phyloP scores from a whole-genome alignment of 1,140 invertebrate genomes.

The Drosophila sturtevanti region DNA sequence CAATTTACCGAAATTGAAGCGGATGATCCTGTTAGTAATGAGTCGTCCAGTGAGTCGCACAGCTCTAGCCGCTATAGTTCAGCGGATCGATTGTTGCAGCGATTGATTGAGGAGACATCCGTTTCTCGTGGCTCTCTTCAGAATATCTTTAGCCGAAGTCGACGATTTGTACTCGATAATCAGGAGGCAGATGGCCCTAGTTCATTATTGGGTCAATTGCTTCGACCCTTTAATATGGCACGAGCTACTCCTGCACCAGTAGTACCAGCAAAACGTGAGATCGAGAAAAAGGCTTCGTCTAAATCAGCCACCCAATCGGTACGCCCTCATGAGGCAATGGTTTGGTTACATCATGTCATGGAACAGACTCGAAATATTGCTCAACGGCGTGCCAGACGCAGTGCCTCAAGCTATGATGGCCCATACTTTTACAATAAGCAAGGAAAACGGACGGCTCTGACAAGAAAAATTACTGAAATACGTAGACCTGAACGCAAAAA shows the following conservation, averaged over 20 bases:
- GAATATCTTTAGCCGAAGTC: constrained; percentile 49
- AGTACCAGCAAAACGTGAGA: constrained; percentile 42
- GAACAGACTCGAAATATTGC: constrained; percentile 50
- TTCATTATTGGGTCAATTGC: constrained; percentile 35
- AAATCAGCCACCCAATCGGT: constrained; percentile 12
- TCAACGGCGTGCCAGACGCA: constrained; percentile 41
- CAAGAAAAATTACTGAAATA: constrained; percentile 78
- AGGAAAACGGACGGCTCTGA: constrained; percentile 59
- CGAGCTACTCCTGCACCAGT: background rate
- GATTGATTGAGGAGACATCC: constrained; percentile 73
- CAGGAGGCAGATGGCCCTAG: constrained; percentile 20
- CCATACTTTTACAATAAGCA: constrained; percentile 66
- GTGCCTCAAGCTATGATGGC: constrained; percentile 45
- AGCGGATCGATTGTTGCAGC: constrained; percentile 67
- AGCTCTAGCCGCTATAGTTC: constrained; percentile 57
- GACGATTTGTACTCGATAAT: constrained; percentile 66
- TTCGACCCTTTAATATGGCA: constrained; percentile 42
- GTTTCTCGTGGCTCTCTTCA: constrained; percentile 47
- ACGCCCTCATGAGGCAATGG: constrained; percentile 45
- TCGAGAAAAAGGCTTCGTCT: background rate
- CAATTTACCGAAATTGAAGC: constrained; percentile 71
- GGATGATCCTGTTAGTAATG: constrained; percentile 31
- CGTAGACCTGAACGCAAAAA: constrained; percentile 68
- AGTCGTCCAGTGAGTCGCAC: constrained; percentile 29
- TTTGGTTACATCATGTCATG: constrained; percentile 55